Evolutionary conservation across 2,888 invertebrate species (phyloP).

Genomic region (Platynereis dumerilii): DNA sequence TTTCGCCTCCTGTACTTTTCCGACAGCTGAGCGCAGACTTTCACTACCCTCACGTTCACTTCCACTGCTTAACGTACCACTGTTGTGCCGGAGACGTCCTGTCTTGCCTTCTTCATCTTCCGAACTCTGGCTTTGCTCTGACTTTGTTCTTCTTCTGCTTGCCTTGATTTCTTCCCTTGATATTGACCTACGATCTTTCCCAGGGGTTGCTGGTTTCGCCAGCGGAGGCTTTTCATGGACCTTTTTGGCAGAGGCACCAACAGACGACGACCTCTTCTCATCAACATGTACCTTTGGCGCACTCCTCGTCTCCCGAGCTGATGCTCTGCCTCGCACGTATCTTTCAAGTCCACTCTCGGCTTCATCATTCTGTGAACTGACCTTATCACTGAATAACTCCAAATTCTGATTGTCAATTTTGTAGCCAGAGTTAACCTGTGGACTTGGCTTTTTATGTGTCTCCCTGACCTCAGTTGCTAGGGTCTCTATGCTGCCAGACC

Average conservation of each 20-base stretch:
- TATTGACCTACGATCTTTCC: slow-evolving; percentile 11
- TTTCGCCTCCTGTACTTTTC: slow-evolving; percentile 3
- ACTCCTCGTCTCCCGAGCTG: slow-evolving; percentile 19
- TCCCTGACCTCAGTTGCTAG: no score
- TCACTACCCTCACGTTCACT: neutral
- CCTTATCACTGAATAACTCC: no score
- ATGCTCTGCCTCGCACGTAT: slow-evolving; percentile 20
- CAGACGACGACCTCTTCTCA: slow-evolving; percentile 24
- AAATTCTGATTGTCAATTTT: no score
- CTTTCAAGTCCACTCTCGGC: slow-evolving; percentile 6
- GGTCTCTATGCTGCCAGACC: no score
- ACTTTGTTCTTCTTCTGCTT: slow-evolving; percentile 21
- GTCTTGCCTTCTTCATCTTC: slow-evolving; percentile 17
- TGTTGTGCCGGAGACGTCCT: no score
- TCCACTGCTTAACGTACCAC: slow-evolving; percentile 3
- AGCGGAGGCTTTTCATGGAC: slow-evolving; percentile 25
- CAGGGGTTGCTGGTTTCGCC: slow-evolving; percentile 4
- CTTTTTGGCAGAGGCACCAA: slow-evolving; percentile 21
- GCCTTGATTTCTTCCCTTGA: slow-evolving; percentile 20
- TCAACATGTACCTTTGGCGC: slow-evolving; percentile 4
- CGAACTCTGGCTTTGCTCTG: slow-evolving; percentile 25
- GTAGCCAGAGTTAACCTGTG: no score
- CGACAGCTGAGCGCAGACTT: no score
- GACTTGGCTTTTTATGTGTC: no score
- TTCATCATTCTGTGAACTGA: neutral